Evolutionary conservation across 2,113 vertebrate genomes (phyloP), one percentile per base, ranked within the genome.

Genomic region (Bagarius yarrelli): DNA sequence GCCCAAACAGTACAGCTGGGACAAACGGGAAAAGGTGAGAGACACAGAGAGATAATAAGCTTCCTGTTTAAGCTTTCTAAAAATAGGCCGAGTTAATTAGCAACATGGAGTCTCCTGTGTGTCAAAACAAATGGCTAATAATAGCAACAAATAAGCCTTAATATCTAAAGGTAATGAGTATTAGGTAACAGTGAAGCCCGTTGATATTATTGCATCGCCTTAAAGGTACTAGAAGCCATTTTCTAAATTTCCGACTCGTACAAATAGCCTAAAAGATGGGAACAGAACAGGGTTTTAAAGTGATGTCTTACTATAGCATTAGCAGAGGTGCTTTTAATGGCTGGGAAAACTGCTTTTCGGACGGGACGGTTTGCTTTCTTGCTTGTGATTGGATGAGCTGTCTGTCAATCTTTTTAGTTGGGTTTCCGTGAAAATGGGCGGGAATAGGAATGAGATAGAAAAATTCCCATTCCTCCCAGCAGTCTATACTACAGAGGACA

Each of bases 1-100:
- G 8, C 92, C 91, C 40, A 94, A 94, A 85, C 93, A 94, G 61
- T 95, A 95, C 91, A 95, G 94, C 89, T 95, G 94, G 94, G 94
- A 95, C 67, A 93, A 92, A 80, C 86, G 94, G 61, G 94, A 93
- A 52, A 95, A 95, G 93, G 94, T 94, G 84, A 69, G 32, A 40
- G 70, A 52, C 25, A 18, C 25, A 18, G 14, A 14, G 11, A 14
- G 59, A 27, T 6, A 47, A 47, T 21, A 1, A 40, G 12, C 64
- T 13, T 44, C 21, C n/a, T 73, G 50, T 55, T 73, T 73, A 55
- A 55, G 50, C 70, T 73, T 30, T 21, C 47, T 53, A 52, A 30
- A 52, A 71, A 53, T 52, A 71, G 69, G 19, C 2, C 11, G 70
- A 18, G 30, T 6, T 80, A 79, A 40, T 30, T 74, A 30, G 14